Base-by-base conservation (phyloP, 2,888 invertebrate species). In the Sinhomidia bicolor region DNA sequence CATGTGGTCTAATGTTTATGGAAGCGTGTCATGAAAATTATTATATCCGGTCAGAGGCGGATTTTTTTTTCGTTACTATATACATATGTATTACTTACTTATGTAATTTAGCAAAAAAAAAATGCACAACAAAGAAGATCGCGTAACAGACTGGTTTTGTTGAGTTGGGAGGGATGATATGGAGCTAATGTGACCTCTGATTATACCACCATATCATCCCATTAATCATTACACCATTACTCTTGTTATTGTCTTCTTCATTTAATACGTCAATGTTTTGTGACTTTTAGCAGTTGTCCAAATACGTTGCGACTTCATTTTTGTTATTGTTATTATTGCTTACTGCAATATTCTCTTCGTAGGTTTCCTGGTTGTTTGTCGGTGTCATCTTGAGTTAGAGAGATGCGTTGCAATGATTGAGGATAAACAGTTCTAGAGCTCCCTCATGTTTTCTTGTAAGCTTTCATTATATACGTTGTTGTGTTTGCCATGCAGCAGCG, bases 191-290 rank as follows among this genome's bases (percentile, higher is more conserved):
- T 62, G 60, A 62, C 60, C 44, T 80, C 54, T 14, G 41, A 62
- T 65, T 29, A 51, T 81, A 51, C 17, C 1, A 26, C 41, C n/a
- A n/a, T n/a, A n/a, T n/a, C n/a, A n/a, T n/a, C 44, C 23, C 82
- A 83, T 83, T 71, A 83, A 83, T 71, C 82, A 68, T 83, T 54
- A 23, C 54, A 51, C 74, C 62, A 7, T 80, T 41, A 20, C 54
- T n/a, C n/a, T 68, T 17, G 68, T 17, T 36, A 71, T 83, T 71
- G 54, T 83, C 82, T 71, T 83, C 14, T 4, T 65, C 47, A 81
- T 68, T 68, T 47, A 82, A 47, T 65, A 23, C 79, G 32, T 65
- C 65, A 32, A 65, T 65, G 32, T 65, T 65, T n/a, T 65, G 32
- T n/a, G 12, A 29, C 32, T 65, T 14, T 12, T 7, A 7, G 20